Conservation (phyloP, 1,140 invertebrate species). For the Penaeus japonicus region DNA sequence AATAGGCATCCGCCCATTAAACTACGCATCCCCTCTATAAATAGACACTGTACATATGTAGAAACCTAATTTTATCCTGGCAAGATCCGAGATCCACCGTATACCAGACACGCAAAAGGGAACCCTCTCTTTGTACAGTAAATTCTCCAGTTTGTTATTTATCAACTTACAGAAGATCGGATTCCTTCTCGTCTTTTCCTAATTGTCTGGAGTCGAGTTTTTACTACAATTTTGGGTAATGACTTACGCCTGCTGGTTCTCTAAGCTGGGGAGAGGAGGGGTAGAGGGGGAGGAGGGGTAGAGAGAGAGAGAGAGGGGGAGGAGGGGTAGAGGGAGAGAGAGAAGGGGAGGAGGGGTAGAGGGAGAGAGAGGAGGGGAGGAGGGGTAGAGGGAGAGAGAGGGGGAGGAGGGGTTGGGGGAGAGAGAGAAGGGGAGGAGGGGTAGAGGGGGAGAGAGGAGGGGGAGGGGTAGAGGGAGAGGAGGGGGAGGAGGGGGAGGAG, state of each 20-base stretch:
- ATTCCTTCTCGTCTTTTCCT: constrained; percentile 30
- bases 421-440: not conserved
- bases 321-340: too few relatives aligned
- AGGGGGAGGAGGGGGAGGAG: not conserved
- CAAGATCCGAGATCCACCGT: too few relatives aligned
- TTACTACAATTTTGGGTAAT: constrained; percentile 22
- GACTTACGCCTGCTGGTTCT: not conserved
- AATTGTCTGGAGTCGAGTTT: constrained; percentile 29
- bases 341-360: not conserved
- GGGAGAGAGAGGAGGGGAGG: not conserved
- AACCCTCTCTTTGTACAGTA: too few relatives aligned
- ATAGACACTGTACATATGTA: too few relatives aligned
- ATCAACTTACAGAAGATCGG: not conserved
- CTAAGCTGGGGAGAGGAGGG: not conserved
- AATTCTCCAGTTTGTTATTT: too few relatives aligned
- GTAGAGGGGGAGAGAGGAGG: not conserved
- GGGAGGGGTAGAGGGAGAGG: too few relatives aligned
- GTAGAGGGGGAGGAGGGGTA: not conserved
- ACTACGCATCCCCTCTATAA: too few relatives aligned
- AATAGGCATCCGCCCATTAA: too few relatives aligned
- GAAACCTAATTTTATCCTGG: too few relatives aligned
- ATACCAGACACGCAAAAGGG: too few relatives aligned
- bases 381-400: not conserved
- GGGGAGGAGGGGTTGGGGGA: not conserved
- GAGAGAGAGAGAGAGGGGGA: not conserved